These are phyloP conservation scores for Rousettus leschenaultii DNA, from an alignment of 2,113 vertebrate genomes.

Conservation along the genomic window DNA sequence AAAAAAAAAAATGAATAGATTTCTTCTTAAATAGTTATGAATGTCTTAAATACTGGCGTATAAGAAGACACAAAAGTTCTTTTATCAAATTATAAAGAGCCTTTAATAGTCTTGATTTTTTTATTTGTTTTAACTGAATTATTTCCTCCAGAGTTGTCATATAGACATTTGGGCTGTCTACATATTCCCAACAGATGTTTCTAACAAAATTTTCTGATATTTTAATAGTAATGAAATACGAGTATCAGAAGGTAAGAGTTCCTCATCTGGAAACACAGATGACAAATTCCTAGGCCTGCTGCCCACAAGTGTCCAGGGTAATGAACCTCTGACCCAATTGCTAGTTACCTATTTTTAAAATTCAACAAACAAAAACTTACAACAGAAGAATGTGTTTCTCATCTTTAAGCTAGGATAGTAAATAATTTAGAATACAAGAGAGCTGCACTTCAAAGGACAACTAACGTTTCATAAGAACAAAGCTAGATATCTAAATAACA, in stretches of 20 bases:
- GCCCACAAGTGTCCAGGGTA: background rate
- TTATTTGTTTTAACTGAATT: background rate
- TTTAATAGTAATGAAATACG: background rate
- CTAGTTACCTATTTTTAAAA: background rate
- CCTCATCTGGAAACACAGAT: conserved; percentile 28
- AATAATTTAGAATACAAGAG: background rate
- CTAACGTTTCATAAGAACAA: background rate
- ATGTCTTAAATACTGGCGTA: conserved; percentile 14
- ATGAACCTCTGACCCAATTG: background rate
- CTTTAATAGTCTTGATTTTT: background rate
- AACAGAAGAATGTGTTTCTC: background rate
- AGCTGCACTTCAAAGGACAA: background rate
- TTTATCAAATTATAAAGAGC: background rate
- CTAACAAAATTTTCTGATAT: conserved; percentile 28
- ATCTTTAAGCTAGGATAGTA: background rate
- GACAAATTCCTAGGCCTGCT: conserved; percentile 21
- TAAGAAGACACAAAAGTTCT: background rate
- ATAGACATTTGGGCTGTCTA: background rate
- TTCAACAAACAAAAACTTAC: background rate
- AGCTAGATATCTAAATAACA: background rate
- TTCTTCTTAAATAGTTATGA: background rate
- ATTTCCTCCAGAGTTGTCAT: background rate
- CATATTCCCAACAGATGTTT: background rate
- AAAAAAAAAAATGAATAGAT: background rate
- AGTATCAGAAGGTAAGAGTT: conserved; percentile 24